Evolutionary conservation across 2,797 vertebrate genomes (phyloP).

Genomic region (Microctenopoma lineatum): DNA sequence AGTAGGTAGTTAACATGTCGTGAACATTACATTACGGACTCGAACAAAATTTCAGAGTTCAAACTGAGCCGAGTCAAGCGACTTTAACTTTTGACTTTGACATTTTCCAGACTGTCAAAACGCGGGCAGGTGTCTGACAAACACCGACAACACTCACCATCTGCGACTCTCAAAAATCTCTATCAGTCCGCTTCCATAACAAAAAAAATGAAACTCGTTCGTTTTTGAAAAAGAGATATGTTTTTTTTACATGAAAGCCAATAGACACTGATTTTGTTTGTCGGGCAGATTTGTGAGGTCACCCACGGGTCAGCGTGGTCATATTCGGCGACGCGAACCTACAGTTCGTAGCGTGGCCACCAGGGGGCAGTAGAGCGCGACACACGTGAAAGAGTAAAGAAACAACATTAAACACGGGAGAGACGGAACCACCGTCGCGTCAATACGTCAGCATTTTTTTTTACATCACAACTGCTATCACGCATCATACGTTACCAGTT

Average conservation of each 20-base stretch:
- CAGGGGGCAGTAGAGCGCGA: conserved; percentile 4
- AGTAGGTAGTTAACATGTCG: conserved; percentile 11
- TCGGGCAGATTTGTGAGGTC: conserved; percentile 5
- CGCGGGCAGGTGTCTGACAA: conserved; percentile 13
- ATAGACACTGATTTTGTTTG: background rate
- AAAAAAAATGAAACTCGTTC: background rate
- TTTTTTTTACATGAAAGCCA: background rate
- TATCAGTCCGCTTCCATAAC: background rate
- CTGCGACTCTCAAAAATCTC: background rate
- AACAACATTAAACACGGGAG: background rate
- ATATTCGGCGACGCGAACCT: background rate
- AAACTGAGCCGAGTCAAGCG: background rate
- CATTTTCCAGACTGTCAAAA: background rate
- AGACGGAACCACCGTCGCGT: background rate
- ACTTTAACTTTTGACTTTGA: background rate
- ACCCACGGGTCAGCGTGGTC: conserved; percentile 37
- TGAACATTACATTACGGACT: background rate
- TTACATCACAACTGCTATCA: too few species aligned
- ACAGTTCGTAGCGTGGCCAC: background rate
- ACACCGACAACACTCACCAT: conserved; percentile 47
- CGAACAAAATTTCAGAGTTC: background rate
- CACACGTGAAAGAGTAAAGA: background rate
- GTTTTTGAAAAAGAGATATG: background rate
- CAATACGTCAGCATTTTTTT: too few species aligned
- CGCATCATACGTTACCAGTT: too few species aligned